Evolutionary conservation across 2,797 vertebrate species (phyloP), one percentile per base, ranked within the genome.

Genomic region (Australoheros facetus): DNA sequence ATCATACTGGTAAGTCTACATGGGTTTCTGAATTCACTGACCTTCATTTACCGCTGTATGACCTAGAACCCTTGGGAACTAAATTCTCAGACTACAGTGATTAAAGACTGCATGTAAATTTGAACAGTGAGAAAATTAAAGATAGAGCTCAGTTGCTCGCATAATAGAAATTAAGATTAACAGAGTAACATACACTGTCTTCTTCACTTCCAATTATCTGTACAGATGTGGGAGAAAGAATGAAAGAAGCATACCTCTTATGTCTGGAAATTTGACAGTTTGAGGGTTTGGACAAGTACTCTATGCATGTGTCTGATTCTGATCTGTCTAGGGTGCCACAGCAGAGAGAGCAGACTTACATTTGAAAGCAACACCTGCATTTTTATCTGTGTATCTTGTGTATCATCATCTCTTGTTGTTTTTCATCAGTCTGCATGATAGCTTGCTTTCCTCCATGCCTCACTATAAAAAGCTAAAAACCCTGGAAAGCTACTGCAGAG

Each of bases 141-240:
- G 66, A 34, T 56, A 48, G 30, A 60, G 48, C 19, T 73, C 8
- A 10, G 56, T 42, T 73, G 70, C 28, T 80, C 42, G 78, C 71
- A 84, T 78, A 62, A 85, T 77, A 66, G 74, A 81, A 90, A 85
- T 79, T 79, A 53, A 79, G 69, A 91, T 91, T 73, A 79, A 34
- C 12, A 53, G 39, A 73, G 37, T 51, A 78, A 82, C 2, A 12
- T 28, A 1, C 72, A 73, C 39, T 78, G 37, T 78, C 70, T 42
- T 82, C 56, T 45, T 64, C 0, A 9, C 78, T 79, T 89, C 64
- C 26, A 53, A 86, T 87, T 71, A 87, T 79, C 62, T 87, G 79
- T 53, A 32, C 81, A 87, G 75, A 89, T 78, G 71, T 77, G 55
- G 53, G 42, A 79, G 64, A 72, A 83, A 72, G 28, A 70, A 82